Evolutionary conservation across 1,140 invertebrate species (phyloP).

Genomic region (Parasteatoda tepidariorum): DNA sequence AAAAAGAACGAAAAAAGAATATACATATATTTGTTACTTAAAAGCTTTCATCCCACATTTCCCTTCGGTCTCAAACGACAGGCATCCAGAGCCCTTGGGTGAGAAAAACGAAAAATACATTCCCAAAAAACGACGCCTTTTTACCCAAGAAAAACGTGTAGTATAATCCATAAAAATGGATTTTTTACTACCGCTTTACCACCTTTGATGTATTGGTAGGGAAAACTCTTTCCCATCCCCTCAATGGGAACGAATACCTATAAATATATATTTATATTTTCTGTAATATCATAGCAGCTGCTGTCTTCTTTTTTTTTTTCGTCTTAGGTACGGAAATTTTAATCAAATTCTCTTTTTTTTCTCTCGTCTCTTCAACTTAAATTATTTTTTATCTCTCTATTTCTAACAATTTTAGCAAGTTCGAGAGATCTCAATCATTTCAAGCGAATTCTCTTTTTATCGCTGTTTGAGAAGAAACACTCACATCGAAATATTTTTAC

Average conservation of each 20-base stretch:
- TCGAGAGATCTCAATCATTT: not conserved
- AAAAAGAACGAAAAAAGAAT: not conserved
- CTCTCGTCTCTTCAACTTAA: not conserved
- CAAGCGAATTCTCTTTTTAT: not conserved
- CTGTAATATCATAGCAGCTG: not conserved
- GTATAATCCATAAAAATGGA: slow-evolving; percentile 41
- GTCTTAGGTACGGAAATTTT: not conserved
- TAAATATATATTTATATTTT: not conserved
- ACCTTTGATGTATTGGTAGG: not conserved
- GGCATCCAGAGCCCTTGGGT: not conserved
- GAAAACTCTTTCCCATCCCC: not conserved
- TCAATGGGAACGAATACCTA: not conserved
- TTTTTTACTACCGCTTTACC: slow-evolving; percentile 3
- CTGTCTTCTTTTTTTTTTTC: no score
- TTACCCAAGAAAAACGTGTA: not conserved
- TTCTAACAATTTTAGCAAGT: not conserved
- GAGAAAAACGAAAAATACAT: slow-evolving; percentile 1
- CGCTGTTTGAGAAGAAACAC: no score
- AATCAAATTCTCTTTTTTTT: not conserved
- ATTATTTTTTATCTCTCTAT: not conserved
- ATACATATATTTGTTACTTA: slow-evolving; percentile 17
- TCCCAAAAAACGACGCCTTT: slow-evolving; percentile 30
- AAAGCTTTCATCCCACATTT: slow-evolving; percentile 9
- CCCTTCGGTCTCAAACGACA: not conserved
- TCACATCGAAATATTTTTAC: no score